Conservation (phyloP, 2,797 vertebrate genomes). For the Darevskia nairensis region DNA sequence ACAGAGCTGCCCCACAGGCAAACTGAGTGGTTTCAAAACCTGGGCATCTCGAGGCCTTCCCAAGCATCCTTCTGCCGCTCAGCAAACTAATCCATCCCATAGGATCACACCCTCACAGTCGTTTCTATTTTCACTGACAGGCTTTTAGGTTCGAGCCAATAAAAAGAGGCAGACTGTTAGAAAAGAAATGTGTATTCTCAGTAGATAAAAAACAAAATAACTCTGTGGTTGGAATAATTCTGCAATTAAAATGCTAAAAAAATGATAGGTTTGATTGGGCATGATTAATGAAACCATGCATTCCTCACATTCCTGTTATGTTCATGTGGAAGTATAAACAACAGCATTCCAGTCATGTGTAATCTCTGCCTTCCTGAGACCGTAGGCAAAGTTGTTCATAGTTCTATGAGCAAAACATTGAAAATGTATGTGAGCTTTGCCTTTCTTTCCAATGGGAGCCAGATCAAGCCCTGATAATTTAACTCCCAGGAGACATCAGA, state of each 20-base stretch:
- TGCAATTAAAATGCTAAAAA: constrained; percentile 25
- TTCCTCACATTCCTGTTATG: constrained; percentile 32
- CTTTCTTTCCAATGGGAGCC: constrained; percentile 2
- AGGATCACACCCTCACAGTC: neutral
- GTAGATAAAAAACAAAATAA: constrained; percentile 7
- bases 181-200: neutral
- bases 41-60: neutral
- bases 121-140: neutral
- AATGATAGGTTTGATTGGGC: constrained; percentile 20
- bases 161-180: neutral
- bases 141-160: neutral
- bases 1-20: neutral
- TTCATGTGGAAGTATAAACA: constrained; percentile 38
- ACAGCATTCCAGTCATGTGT: constrained; percentile 29
- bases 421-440: neutral
- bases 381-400: constrained; percentile 21
- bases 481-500: neutral
- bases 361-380: neutral
- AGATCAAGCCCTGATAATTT: neutral
- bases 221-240: constrained; percentile 12
- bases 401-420: neutral
- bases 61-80: neutral
- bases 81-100: neutral
- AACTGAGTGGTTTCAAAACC: neutral
- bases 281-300: constrained; percentile 30